These are phyloP conservation scores for Coreoperca whiteheadi DNA, from an alignment of 2,113 vertebrate genomes.

Conservation along the genomic window DNA sequence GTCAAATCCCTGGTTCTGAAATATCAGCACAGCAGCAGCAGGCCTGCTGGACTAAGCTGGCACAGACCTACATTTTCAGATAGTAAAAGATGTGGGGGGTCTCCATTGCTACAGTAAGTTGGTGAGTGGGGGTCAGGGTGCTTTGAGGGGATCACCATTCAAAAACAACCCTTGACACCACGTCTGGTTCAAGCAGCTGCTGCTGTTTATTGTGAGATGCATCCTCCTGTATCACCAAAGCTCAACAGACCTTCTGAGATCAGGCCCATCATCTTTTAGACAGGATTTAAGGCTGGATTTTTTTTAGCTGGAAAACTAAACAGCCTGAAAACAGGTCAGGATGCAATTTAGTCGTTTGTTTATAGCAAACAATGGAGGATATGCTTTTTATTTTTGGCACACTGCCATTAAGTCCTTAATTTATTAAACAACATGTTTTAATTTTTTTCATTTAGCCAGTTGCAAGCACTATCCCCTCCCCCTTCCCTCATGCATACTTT, in stretches of 20 bases:
- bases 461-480: background rate
- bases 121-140: background rate
- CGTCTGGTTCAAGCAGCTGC: background rate
- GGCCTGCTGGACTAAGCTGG: conserved; percentile 68
- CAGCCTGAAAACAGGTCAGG: background rate
- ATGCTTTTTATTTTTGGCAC: conserved; percentile 1
- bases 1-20: conserved; percentile 78
- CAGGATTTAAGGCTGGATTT: background rate
- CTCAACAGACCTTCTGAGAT: background rate
- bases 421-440: background rate
- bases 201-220: background rate
- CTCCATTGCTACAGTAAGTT: background rate
- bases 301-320: background rate
- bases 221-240: background rate
- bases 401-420: background rate
- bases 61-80: conserved; percentile 76
- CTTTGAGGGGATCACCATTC: background rate
- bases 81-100: conserved; percentile 47
- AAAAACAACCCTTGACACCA: background rate
- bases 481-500: background rate
- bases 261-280: conserved; percentile 21
- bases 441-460: background rate
- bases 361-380: background rate
- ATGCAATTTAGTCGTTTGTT: background rate
- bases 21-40: conserved; percentile 69